Evolutionary conservation across 2,888 invertebrate species (phyloP).

Genomic region (Euzetes globulus): DNA sequence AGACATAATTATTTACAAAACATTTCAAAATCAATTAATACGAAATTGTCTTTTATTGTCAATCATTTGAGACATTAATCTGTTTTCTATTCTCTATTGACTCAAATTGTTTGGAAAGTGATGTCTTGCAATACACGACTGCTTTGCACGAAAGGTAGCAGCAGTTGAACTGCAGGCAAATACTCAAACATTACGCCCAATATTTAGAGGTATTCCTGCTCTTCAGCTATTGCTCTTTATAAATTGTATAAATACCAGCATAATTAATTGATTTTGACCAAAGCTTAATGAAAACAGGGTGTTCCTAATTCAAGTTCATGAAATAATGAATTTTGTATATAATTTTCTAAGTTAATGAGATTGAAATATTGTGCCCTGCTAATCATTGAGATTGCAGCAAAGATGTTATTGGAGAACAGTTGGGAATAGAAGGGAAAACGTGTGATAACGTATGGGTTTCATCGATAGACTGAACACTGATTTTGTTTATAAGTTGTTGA

Average conservation of each 20-base stretch:
- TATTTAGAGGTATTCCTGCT: no score
- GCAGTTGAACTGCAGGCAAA: constrained; percentile 4
- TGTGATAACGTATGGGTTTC: constrained; percentile 23
- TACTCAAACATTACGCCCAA: neutral
- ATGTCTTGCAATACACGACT: constrained; percentile 10
- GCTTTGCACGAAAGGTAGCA: constrained; percentile 19
- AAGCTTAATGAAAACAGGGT: no score
- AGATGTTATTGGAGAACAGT: neutral
- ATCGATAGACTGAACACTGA: neutral
- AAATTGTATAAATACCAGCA: no score
- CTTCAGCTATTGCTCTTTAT: no score
- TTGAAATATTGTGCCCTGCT: no score
- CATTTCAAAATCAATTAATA: neutral
- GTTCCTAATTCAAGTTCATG: no score
- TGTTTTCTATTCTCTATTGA: neutral
- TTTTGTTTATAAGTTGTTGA: constrained; percentile 1
- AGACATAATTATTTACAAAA: neutral
- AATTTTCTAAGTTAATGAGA: no score
- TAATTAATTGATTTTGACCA: no score
- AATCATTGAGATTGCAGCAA: no score
- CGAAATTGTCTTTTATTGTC: no score
- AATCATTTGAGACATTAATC: neutral
- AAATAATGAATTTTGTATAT: no score
- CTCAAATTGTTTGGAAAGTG: neutral
- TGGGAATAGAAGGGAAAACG: neutral